Conservation (phyloP, 64 coral and sea anemone species). For the Dendrophyllia cribrosa region DNA sequence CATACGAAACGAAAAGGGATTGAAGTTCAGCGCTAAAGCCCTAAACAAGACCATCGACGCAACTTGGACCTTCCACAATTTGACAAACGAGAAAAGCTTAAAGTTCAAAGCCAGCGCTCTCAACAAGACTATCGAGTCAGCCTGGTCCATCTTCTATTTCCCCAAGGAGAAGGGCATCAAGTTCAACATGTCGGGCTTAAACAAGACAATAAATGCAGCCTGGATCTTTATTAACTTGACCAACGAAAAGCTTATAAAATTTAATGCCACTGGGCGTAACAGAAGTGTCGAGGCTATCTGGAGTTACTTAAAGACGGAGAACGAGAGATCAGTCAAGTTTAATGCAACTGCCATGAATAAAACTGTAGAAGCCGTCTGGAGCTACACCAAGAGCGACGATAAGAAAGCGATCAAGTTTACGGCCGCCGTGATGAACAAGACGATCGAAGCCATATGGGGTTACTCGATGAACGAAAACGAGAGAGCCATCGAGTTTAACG, state of each 20-base stretch:
- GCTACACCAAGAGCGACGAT: constrained; percentile 57
- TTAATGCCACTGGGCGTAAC: constrained; percentile 73
- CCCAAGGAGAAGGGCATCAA: constrained; percentile 59
- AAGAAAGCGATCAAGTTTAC: constrained; percentile 79
- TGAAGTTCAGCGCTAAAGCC: constrained; percentile 34
- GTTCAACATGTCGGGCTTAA: constrained; percentile 72
- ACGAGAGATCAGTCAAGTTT: constrained; percentile 66
- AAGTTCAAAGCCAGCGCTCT: constrained; percentile 58
- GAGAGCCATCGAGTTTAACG: constrained; percentile 62
- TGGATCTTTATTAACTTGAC: constrained; percentile 67
- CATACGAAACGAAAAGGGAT: constrained; percentile 27
- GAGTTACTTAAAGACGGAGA: constrained; percentile 61
- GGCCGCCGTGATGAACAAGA: constrained; percentile 74
- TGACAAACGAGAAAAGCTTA: constrained; percentile 22
- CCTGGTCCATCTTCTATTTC: constrained; percentile 54
- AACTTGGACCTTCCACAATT: constrained; percentile 30
- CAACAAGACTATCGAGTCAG: constrained; percentile 66
- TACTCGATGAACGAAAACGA: constrained; percentile 36
- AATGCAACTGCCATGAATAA: constrained; percentile 74
- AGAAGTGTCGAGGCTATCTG: constrained; percentile 65
- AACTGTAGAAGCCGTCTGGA: constrained; percentile 58
- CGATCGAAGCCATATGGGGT: constrained; percentile 21
- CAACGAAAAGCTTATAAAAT: constrained; percentile 73
- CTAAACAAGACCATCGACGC: constrained; percentile 15
- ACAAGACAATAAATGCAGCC: constrained; percentile 68